phyloP scores from a whole-genome alignment of 92 coral and sea anemone species.

The Heliopora coerulea region DNA sequence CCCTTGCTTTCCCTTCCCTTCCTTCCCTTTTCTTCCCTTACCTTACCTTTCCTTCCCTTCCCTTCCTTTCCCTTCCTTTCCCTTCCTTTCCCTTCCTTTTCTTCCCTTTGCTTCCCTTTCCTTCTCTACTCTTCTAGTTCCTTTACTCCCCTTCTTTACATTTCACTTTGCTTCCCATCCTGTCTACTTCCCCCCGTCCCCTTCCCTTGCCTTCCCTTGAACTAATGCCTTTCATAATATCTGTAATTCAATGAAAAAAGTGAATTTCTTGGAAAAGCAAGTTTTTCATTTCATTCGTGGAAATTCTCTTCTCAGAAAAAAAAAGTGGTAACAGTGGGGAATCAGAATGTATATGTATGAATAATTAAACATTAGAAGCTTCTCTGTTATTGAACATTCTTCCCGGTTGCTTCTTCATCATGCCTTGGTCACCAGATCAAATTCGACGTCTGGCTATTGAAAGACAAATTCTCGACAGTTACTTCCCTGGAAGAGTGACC shows the following conservation, averaged over 20 bases:
- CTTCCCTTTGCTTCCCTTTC: no score
- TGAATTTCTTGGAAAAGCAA: not conserved
- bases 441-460: constrained; percentile 61
- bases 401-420: not conserved
- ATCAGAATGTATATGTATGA: not conserved
- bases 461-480: constrained; percentile 53
- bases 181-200: no score
- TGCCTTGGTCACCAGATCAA: constrained; percentile 69
- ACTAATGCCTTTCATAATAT: no score
- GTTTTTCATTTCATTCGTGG: not conserved
- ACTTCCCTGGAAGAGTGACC: constrained; percentile 54
- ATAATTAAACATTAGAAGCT: not conserved
- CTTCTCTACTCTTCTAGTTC: no score
- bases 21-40: no score
- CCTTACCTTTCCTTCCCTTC: no score
- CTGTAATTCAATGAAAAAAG: not conserved
- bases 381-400: not conserved
- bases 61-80: no score
- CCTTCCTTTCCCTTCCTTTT: no score
- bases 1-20: no score
- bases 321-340: not conserved
- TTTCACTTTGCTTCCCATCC: no score
- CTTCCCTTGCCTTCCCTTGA: no score
- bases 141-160: no score
- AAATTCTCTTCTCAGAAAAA: not conserved